A percentile compares a stretch with the other conserved stretches of the same genome.
Evolutionary conservation across 2,888 invertebrate genomes (phyloP).

Genomic region (Polymixis lichenea): DNA sequence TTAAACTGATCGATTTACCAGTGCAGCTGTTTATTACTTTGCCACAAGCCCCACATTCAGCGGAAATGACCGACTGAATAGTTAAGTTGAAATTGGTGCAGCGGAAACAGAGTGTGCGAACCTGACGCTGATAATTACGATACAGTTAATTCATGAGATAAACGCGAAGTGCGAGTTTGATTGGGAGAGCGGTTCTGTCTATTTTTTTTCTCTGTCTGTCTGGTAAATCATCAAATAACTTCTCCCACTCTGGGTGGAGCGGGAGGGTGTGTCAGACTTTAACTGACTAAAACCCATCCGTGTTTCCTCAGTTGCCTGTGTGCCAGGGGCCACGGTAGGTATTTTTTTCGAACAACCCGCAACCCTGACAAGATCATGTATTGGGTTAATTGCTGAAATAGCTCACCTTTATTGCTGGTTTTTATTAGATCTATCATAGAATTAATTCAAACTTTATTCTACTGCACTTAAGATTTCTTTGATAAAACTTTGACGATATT

Average conservation of each 20-base stretch:
- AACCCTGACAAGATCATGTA: no score
- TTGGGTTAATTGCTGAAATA: background rate
- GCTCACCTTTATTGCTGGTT: background rate
- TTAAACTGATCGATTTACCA: no score
- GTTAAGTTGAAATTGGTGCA: conserved; percentile 43
- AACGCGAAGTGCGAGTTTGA: conserved; percentile 17
- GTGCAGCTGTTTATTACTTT: no score
- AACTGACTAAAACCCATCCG: no score
- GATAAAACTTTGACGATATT: background rate
- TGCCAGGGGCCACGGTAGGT: no score
- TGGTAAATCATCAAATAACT: no score
- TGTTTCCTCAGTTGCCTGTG: no score
- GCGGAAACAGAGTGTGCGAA: conserved; percentile 67
- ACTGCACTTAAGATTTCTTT: background rate
- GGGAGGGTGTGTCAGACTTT: no score
- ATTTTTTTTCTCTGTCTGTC: no score
- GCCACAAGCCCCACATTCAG: background rate
- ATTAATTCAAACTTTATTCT: background rate
- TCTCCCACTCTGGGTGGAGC: no score
- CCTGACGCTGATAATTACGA: conserved; percentile 45
- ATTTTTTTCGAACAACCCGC: no score
- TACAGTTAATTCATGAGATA: conserved; percentile 40
- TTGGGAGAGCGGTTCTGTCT: conserved; percentile 27
- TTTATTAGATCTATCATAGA: background rate
- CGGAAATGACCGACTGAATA: conserved; percentile 57